phyloP scores from a whole-genome alignment of 1,140 invertebrate genomes.

The Thrips palmi region DNA sequence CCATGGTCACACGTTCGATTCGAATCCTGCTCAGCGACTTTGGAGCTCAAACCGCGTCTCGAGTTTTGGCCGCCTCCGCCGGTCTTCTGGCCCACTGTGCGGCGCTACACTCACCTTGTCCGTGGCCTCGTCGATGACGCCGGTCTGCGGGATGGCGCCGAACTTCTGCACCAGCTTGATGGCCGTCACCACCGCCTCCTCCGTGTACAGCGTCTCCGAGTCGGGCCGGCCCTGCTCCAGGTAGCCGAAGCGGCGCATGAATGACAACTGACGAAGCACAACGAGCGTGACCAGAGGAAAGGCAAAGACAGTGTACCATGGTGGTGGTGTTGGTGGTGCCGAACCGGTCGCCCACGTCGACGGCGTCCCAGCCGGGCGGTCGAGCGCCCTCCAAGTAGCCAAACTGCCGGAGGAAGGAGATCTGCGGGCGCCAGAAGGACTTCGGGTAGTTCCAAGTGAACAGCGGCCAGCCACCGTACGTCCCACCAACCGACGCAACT shows the following conservation, averaged over 20 bases:
- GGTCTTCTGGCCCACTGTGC: background rate
- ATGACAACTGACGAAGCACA: constrained; percentile 28
- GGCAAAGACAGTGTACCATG: too few species aligned
- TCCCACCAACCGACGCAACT: too few species aligned
- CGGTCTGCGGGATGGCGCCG: constrained; percentile 42
- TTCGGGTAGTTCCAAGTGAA: too few species aligned
- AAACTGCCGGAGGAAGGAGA: too few species aligned
- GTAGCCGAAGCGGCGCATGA: constrained; percentile 44
- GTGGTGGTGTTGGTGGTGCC: too few species aligned
- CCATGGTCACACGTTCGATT: constrained; percentile 5
- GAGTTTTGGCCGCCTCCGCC: constrained; percentile 1
- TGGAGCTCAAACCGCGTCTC: background rate
- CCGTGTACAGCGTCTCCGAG: constrained; percentile 33
- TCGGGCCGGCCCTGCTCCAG: constrained; percentile 23
- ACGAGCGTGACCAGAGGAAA: background rate
- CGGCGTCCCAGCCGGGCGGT: too few species aligned
- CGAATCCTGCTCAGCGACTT: constrained; percentile 5
- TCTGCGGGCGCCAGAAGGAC: too few species aligned
- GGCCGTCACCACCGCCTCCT: constrained; percentile 33
- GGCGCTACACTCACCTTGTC: constrained; percentile 26
- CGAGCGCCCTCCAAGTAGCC: too few species aligned
- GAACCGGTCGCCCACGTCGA: too few species aligned
- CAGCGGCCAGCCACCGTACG: too few species aligned
- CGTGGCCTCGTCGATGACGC: constrained; percentile 37
- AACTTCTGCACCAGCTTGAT: constrained; percentile 43